phyloP scores from a whole-genome alignment of 2,113 vertebrate species.

The Semicossyphus pulcher region DNA sequence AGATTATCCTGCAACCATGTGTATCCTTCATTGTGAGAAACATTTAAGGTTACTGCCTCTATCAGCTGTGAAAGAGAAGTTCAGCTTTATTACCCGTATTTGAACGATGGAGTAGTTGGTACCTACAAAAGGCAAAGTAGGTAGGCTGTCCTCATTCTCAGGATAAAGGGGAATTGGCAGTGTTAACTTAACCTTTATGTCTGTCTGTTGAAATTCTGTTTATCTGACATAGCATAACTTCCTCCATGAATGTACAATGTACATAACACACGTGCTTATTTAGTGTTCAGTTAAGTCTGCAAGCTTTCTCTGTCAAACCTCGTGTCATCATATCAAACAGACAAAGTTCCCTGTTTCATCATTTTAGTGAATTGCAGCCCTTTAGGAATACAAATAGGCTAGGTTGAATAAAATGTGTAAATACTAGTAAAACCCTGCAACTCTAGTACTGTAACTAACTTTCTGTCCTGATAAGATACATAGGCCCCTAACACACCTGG shows the following conservation, averaged over 20 bases:
- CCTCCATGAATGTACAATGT: constrained; percentile 3
- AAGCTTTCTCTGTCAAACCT: background rate
- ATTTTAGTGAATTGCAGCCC: no score
- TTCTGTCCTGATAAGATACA: no score
- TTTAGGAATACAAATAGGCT: no score
- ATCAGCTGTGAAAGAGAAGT: constrained; percentile 30
- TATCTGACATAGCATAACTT: constrained; percentile 41
- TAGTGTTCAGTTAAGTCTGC: background rate
- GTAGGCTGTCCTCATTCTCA: background rate
- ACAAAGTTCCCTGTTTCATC: no score
- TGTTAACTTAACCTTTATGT: constrained; percentile 51
- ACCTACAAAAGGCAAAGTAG: background rate
- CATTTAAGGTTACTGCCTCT: background rate
- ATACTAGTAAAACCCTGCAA: no score
- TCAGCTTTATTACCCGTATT: background rate
- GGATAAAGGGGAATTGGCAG: constrained; percentile 46
- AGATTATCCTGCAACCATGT: constrained; percentile 97
- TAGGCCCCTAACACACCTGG: no score
- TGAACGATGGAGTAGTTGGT: background rate
- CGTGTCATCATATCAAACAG: no score
- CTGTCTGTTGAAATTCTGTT: background rate
- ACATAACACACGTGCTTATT: background rate
- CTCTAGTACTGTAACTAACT: no score
- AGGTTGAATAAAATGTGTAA: no score
- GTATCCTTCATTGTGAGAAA: constrained; percentile 87